phyloP scores from a whole-genome alignment of 2,888 invertebrate species.

The Saturnia pavonia region DNA sequence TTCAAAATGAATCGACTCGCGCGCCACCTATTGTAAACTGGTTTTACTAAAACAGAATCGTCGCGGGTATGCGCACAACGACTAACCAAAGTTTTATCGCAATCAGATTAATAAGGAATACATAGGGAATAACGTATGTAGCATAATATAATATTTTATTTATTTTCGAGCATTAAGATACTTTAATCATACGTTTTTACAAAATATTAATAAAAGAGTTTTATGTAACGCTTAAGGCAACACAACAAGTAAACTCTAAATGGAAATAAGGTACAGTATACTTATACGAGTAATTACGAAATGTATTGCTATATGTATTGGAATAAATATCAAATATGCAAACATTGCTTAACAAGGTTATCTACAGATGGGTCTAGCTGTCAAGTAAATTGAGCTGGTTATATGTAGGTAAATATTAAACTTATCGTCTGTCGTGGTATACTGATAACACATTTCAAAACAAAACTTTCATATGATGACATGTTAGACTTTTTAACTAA shows the following conservation, averaged over 20 bases:
- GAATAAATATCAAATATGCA: background rate
- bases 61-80: too few species aligned
- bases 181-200: background rate
- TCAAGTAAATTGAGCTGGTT: conserved; percentile 18
- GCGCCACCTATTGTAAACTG: too few species aligned
- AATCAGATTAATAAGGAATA: too few species aligned
- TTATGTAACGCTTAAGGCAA: background rate
- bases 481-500: background rate
- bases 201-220: background rate
- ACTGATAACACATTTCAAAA: conserved; percentile 21
- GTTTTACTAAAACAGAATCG: too few species aligned
- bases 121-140: too few species aligned
- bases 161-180: too few species aligned
- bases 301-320: background rate
- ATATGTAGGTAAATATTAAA: conserved; percentile 15
- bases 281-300: background rate
- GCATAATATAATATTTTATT: too few species aligned
- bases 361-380: conserved; percentile 19
- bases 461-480: background rate
- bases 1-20: too few species aligned
- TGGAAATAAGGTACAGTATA: background rate
- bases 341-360: conserved; percentile 20
- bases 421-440: conserved; percentile 21
- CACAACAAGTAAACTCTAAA: background rate
- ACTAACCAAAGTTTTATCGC: too few species aligned